Evolutionary conservation across 53 echinoderm and acorn worm species (phyloP), one percentile per base, ranked within the genome.

Genomic region (Henricia sp.): DNA sequence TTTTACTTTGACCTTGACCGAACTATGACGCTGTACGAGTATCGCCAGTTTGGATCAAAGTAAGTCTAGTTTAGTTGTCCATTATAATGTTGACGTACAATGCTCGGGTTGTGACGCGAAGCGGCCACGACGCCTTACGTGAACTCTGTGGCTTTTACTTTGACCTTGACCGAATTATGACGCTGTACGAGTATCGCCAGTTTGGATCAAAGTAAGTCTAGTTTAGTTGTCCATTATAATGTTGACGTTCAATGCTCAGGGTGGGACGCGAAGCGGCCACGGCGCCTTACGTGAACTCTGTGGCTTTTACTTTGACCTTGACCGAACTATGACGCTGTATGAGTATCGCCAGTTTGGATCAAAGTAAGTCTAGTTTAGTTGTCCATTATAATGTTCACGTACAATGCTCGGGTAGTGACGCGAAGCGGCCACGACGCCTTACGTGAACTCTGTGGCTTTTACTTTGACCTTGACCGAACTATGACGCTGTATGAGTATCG

Each of bases 111-210:
- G 50, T 95, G 33, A 88, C 99, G 0, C 66, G 99, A 32, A 88
- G 84, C 30, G 99, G 94, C 5, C 91, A 90, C 48, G 92, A 90
- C 78, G 94, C 99, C 11, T 74, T 95, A 19, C 83, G 90, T 30
- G 90, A 95, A 68, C 90, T 99, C 4, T 99, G 92, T 69, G 99
- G 99, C 2, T 99, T 99, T 86, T 99, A 89, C 60, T 99, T 99
- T 89, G 92, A 90, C 26, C 50, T 94, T 1, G 94, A 99, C 52
- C 92, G 91, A 27, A 92, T 94, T 5, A 91, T 99, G 88, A 99
- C 99, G 3, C 77, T 99, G 38, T 99, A 99, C 77, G 94, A 99
- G 74, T 99, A 92, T 80, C 89, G 99, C 23, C 92, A 94, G 67
- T 99, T 99, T 92, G 94, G 99, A 10, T 87, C 89, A 84, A 94